These are phyloP conservation scores for Masnerella sp. DNA, from an alignment of 2,888 invertebrate species.

Conservation along the genomic window DNA sequence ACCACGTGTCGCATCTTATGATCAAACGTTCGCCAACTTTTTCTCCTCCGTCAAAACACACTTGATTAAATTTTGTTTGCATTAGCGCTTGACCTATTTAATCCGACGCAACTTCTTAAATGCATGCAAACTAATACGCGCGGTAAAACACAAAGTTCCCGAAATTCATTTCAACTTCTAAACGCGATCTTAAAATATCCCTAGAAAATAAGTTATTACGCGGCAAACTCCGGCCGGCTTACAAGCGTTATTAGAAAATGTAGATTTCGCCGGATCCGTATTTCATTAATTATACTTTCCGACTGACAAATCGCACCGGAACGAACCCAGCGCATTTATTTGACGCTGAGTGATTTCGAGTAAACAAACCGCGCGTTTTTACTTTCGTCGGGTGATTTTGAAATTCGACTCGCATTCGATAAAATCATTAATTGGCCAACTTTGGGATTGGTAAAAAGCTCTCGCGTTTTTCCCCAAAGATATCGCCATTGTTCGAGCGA, in stretches of 20 bases:
- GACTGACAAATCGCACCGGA: too few species aligned
- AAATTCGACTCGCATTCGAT: too few species aligned
- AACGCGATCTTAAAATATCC: conserved; percentile 32
- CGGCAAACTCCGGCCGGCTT: conserved; percentile 17
- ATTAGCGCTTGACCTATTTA: conserved; percentile 43
- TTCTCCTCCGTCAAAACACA: conserved; percentile 35
- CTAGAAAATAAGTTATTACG: conserved; percentile 34
- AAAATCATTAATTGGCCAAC: too few species aligned
- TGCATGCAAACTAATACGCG: conserved; percentile 44
- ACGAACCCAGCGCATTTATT: too few species aligned
- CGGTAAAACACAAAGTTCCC: conserved; percentile 30
- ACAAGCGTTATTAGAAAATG: conserved; percentile 36
- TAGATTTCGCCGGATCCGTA: conserved; percentile 17
- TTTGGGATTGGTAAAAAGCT: too few species aligned
- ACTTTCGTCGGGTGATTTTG: too few species aligned
- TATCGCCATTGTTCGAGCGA: conserved; percentile 10
- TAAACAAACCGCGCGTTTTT: too few species aligned
- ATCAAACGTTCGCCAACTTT: conserved; percentile 18
- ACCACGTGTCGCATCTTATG: conserved; percentile 17
- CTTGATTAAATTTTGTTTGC: conserved; percentile 50
- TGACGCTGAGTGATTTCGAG: too few species aligned
- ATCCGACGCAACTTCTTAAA: conserved; percentile 39
- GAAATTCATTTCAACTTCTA: conserved; percentile 44
- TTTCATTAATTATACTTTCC: conserved; percentile 27
- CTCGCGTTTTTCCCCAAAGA: too few species aligned